Conservation (phyloP, 1,140 invertebrate species). For the Pseudoatta argentina region DNA sequence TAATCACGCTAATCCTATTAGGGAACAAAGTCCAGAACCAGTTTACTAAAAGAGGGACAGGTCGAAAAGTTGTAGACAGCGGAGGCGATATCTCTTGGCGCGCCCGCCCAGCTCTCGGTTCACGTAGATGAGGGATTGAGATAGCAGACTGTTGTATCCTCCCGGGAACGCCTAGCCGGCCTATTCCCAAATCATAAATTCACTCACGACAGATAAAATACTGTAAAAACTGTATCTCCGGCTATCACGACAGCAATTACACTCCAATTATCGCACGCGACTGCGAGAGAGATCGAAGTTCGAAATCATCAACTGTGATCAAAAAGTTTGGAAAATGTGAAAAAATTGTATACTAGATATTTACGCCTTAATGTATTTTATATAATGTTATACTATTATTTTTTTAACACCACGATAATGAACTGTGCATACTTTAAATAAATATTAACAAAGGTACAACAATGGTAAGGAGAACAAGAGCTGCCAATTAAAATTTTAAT, state of each 20-base stretch:
- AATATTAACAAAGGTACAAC: background rate
- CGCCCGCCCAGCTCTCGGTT: constrained; percentile 5
- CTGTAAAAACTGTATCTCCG: background rate
- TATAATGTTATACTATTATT: background rate
- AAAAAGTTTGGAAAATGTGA: background rate
- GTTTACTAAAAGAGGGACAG: constrained; percentile 71
- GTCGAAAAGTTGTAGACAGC: constrained; percentile 72
- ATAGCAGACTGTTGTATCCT: constrained; percentile 28
- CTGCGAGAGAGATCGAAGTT: background rate
- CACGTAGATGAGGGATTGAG: constrained; percentile 47
- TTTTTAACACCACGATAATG: background rate
- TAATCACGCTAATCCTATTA: constrained; percentile 79
- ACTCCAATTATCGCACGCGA: background rate
- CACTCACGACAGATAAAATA: background rate
- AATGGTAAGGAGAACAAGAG: background rate
- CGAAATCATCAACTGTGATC: background rate
- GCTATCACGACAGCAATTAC: background rate
- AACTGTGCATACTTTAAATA: background rate
- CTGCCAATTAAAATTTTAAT: background rate
- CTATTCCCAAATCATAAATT: constrained; percentile 39
- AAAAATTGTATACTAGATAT: background rate
- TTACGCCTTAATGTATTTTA: background rate
- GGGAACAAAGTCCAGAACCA: constrained; percentile 75
- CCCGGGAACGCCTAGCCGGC: constrained; percentile 13
- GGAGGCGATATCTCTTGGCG: constrained; percentile 26